Evolutionary conservation across 2,797 vertebrate genomes (phyloP).

Genomic region (Harpagifer antarcticus): DNA sequence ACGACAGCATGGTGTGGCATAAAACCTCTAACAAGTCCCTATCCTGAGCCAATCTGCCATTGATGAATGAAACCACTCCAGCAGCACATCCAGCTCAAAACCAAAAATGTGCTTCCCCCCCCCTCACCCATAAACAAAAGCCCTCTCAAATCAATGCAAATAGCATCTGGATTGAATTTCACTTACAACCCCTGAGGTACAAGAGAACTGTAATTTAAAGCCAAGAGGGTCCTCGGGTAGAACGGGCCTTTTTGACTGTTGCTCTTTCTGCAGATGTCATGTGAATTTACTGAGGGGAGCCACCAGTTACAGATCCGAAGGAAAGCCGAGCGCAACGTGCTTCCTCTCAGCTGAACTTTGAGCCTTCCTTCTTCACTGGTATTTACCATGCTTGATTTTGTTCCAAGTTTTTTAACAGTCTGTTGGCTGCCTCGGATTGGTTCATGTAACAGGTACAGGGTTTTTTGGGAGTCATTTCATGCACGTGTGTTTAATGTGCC

Average conservation of each 20-base stretch:
- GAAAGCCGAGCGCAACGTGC: slow-evolving; percentile 15
- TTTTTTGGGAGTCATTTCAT: slow-evolving; percentile 19
- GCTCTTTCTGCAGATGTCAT: slow-evolving; percentile 26
- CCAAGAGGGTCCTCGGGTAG: slow-evolving; percentile 25
- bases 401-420: slow-evolving; percentile 17
- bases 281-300: slow-evolving; percentile 23
- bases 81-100: slow-evolving; percentile 43
- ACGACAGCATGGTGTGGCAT: slow-evolving; percentile 10
- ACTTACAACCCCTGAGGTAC: slow-evolving; percentile 57
- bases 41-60: slow-evolving; percentile 33
- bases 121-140: slow-evolving; percentile 26
- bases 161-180: slow-evolving; percentile 54
- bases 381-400: slow-evolving; percentile 5
- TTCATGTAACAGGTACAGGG: slow-evolving; percentile 13
- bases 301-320: slow-evolving; percentile 17
- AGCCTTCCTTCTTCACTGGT: slow-evolving; percentile 14
- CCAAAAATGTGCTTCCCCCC: slow-evolving; percentile 16
- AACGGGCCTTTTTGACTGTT: slow-evolving; percentile 23
- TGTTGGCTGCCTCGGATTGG: slow-evolving; percentile 35
- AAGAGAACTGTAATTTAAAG: slow-evolving; percentile 57
- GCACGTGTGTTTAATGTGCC: slow-evolving; percentile 30
- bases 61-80: slow-evolving; percentile 31
- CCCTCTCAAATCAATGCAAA: slow-evolving; percentile 55
- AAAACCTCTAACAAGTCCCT: slow-evolving; percentile 26
- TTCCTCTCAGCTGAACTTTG: slow-evolving; percentile 15